A percentile compares a stretch with the other conserved stretches of the same genome.
phyloP scores from a whole-genome alignment of 1,140 invertebrate genomes.

The Drosophila eugracilis region DNA sequence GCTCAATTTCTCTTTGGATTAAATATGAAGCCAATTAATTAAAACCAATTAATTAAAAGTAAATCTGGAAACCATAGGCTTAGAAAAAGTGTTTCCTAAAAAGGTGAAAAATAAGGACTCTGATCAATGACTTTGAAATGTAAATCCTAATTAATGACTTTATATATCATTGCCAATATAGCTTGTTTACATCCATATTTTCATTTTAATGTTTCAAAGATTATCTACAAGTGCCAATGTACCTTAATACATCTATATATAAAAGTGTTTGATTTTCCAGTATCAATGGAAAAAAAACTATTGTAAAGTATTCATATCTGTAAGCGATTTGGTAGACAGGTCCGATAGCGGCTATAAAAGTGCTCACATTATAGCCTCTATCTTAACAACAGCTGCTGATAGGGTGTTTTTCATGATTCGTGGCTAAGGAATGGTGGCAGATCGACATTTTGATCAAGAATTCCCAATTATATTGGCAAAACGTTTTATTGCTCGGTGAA shows the following conservation, averaged over 20 bases:
- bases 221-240: not conserved
- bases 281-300: conserved; percentile 10
- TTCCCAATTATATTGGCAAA: not conserved
- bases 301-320: conserved; percentile 6
- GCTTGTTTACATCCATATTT: not conserved
- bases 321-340: conserved; percentile 7
- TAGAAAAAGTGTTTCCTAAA: too few species aligned
- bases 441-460: not conserved
- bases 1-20: too few species aligned
- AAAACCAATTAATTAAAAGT: too few species aligned
- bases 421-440: not conserved
- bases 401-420: not conserved
- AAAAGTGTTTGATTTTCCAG: not conserved
- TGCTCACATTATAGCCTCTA: conserved; percentile 1
- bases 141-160: too few species aligned
- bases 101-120: too few species aligned
- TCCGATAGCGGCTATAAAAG: conserved; percentile 7
- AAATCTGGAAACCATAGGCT: too few species aligned
- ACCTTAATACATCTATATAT: not conserved
- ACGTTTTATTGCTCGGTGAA: not conserved
- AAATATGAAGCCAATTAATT: too few species aligned
- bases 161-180: too few species aligned
- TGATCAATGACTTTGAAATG: too few species aligned
- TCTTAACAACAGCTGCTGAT: conserved; percentile 12
- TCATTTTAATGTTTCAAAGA: not conserved